Conservation (phyloP, 2,797 vertebrate species). For the Pangasius djambal region DNA sequence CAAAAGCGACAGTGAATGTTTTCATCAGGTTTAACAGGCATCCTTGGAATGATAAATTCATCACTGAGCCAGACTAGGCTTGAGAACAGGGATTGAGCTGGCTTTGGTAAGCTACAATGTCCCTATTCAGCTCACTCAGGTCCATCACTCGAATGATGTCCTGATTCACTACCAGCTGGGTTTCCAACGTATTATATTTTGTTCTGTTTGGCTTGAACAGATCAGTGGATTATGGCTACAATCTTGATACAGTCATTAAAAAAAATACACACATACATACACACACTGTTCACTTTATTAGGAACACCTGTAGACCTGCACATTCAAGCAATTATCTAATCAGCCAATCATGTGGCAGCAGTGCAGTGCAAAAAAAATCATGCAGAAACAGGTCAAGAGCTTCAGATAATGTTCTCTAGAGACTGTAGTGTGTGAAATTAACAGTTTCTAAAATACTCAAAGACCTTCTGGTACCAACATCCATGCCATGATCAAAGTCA, state of each 20-base stretch:
- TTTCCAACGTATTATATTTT: not conserved
- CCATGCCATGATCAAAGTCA: no score
- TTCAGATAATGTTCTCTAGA: no score
- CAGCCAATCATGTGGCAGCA: no score
- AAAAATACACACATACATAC: not conserved
- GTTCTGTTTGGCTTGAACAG: not conserved
- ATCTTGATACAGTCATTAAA: not conserved
- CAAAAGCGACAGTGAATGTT: not conserved
- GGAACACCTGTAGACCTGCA: no score
- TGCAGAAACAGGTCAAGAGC: no score
- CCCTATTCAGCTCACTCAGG: not conserved
- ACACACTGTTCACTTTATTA: no score
- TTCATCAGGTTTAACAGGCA: not conserved
- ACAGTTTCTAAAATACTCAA: no score
- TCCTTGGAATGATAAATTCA: not conserved
- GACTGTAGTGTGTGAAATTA: no score
- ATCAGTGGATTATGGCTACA: not conserved
- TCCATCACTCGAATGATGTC: not conserved
- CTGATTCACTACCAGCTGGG: not conserved
- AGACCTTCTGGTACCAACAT: no score
- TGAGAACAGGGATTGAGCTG: not conserved
- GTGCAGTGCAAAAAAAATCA: no score
- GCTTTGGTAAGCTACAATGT: not conserved
- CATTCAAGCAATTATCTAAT: no score
- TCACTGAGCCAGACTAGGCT: not conserved